Percentiles rank a stretch among this genome's conserved stretches.
Conservation (phyloP, 2,113 vertebrate species). For the Dicentrarchus labrax region DNA sequence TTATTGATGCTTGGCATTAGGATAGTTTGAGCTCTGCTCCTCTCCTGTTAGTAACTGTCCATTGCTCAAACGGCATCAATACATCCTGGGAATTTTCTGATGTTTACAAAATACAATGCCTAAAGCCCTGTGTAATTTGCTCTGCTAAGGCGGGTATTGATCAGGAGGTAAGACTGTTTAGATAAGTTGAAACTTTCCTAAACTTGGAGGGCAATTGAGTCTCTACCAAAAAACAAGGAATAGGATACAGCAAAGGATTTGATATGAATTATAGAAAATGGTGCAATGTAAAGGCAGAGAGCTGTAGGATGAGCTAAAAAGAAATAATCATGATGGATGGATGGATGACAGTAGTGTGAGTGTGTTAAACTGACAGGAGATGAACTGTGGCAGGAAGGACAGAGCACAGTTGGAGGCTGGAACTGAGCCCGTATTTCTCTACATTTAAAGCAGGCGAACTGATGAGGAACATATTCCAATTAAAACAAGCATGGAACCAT, state of each 20-base stretch:
- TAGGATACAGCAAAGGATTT: not conserved
- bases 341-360: not conserved
- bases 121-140: conserved; percentile 28
- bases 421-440: conserved; percentile 3
- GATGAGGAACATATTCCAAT: conserved; percentile 54
- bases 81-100: conserved; percentile 27
- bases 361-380: not conserved
- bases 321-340: not conserved
- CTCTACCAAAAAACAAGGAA: not conserved
- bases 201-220: not conserved
- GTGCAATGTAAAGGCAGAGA: not conserved
- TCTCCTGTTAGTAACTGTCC: conserved; percentile 37
- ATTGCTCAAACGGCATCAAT: conserved; percentile 25
- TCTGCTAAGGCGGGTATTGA: conserved; percentile 24
- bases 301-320: not conserved
- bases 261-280: not conserved
- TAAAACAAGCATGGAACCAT: conserved; percentile 50
- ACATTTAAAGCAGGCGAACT: conserved; percentile 24
- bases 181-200: conserved; percentile 16
- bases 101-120: conserved; percentile 44
- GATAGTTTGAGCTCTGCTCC: conserved; percentile 17
- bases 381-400: not conserved
- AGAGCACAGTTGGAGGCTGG: not conserved
- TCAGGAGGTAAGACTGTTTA: conserved; percentile 14
- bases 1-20: conserved; percentile 22